Conservation (phyloP, 2,888 invertebrate genomes). For the Nematopogon swammerdamellus region DNA sequence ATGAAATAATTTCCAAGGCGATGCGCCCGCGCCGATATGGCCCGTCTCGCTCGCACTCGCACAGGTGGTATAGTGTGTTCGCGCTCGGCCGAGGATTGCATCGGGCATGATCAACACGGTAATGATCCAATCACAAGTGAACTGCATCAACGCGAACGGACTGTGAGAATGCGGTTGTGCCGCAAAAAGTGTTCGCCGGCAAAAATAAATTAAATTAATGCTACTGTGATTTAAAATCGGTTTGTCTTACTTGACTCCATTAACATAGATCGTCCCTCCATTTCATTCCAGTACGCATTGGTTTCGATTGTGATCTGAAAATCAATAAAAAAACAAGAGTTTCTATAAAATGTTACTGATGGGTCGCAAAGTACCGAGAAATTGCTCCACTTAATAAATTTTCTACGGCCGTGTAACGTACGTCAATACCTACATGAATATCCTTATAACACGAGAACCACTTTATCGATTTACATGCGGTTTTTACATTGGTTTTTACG, state of each 20-base stretch:
- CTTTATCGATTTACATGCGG: too few species aligned
- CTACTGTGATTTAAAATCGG: background rate
- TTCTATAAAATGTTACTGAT: too few species aligned
- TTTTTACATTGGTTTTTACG: too few species aligned
- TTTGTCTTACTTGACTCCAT: background rate
- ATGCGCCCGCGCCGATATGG: constrained; percentile 27
- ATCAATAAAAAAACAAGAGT: too few species aligned
- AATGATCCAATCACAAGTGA: constrained; percentile 58
- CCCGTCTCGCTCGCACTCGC: constrained; percentile 17
- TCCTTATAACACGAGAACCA: too few species aligned
- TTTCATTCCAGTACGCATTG: too few species aligned
- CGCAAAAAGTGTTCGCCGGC: constrained; percentile 51
- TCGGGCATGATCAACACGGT: constrained; percentile 57
- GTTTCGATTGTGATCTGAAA: too few species aligned
- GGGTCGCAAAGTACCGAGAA: too few species aligned
- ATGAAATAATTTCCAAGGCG: constrained; percentile 50
- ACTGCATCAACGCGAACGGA: constrained; percentile 40
- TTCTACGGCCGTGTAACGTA: too few species aligned
- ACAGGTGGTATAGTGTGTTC: constrained; percentile 11
- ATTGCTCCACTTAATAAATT: too few species aligned
- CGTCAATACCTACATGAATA: too few species aligned
- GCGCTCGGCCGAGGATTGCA: constrained; percentile 46
- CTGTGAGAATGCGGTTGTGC: constrained; percentile 56
- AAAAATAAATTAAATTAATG: background rate
- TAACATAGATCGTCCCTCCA: background rate